These are phyloP conservation scores for Rhinatrema bivittatum DNA, from an alignment of 2,797 vertebrate genomes.

Conservation along the genomic window DNA sequence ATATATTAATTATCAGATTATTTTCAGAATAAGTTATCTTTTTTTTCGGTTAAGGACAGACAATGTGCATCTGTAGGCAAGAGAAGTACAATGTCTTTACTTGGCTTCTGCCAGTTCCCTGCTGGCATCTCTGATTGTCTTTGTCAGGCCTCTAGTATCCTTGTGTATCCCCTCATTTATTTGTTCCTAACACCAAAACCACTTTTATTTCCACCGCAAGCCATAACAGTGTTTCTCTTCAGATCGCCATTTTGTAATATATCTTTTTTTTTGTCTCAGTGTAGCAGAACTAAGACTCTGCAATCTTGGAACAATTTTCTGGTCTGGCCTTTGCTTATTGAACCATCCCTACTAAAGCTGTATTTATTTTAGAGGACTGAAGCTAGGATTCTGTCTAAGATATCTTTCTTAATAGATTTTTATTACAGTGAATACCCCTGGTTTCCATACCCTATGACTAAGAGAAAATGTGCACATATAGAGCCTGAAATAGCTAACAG, in stretches of 20 bases:
- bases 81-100: no score
- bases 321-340: conserved; percentile 2
- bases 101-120: neutral
- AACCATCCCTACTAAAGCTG: neutral
- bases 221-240: conserved; percentile 10
- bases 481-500: no score
- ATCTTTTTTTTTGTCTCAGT: conserved; percentile 11
- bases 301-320: conserved; percentile 18
- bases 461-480: no score
- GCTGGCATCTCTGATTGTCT: neutral
- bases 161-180: conserved; percentile 1
- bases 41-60: no score
- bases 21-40: no score
- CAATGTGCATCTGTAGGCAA: no score
- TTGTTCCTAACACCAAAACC: neutral
- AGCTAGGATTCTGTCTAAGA: no score
- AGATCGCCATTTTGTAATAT: conserved; percentile 12
- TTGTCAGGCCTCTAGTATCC: neutral
- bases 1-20: no score
- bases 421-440: no score
- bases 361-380: neutral
- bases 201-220: conserved; percentile 10
- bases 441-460: no score
- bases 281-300: conserved; percentile 11
- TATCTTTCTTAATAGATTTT: conserved; percentile 6